Percentiles rank a stretch among this genome's conserved stretches.
These are phyloP conservation scores for Xiphias gladius DNA, from an alignment of 2,113 vertebrate species.

Conservation along the genomic window DNA sequence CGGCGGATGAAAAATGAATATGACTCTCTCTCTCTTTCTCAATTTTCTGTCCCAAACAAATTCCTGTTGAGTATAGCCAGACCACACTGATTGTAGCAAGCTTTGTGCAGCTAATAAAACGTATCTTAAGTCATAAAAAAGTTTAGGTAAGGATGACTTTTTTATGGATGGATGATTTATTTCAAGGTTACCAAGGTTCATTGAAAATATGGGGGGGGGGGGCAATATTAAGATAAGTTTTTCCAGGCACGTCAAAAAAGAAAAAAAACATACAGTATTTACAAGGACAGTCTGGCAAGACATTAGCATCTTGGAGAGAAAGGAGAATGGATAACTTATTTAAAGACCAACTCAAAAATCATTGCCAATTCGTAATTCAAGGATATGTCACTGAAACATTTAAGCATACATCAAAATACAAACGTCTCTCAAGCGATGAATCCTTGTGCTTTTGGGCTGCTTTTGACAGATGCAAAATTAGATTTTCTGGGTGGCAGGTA, in stretches of 20 bases:
- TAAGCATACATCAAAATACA: constrained; percentile 39
- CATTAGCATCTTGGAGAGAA: constrained; percentile 28
- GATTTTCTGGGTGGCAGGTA: constrained; percentile 53
- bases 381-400: constrained; percentile 44
- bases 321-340: constrained; percentile 32
- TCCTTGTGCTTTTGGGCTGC: constrained; percentile 10
- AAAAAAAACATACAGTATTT: constrained; percentile 30
- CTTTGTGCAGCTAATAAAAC: constrained; percentile 69
- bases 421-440: constrained; percentile 36
- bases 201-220: no score
- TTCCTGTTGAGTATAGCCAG: constrained; percentile 34
- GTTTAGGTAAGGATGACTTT: constrained; percentile 48
- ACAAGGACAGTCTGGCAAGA: constrained; percentile 35
- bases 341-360: constrained; percentile 32
- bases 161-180: constrained; percentile 64
- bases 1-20: not conserved
- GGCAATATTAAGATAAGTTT: constrained; percentile 48
- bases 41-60: constrained; percentile 7
- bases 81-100: constrained; percentile 43
- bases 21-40: constrained; percentile 4
- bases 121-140: constrained; percentile 58
- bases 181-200: constrained; percentile 54
- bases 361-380: constrained; percentile 11
- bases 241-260: constrained; percentile 34
- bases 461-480: constrained; percentile 56